These are phyloP conservation scores for Zosterops japonicus DNA, from an alignment of 2,113 vertebrate species.

Conservation along the genomic window DNA sequence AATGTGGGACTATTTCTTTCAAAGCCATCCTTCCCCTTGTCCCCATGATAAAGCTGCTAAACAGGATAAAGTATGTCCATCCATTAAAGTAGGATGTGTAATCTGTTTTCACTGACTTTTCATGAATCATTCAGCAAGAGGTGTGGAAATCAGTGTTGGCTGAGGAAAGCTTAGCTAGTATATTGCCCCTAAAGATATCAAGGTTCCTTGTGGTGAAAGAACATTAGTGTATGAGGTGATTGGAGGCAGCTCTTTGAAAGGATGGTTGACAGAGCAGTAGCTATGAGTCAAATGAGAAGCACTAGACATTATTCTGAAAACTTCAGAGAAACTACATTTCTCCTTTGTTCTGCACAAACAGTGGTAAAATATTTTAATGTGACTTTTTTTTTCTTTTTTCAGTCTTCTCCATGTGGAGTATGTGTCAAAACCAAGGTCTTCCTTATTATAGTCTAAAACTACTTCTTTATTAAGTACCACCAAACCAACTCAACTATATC, in stretches of 20 bases:
- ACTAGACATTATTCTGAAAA: background rate
- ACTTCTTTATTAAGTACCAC: background rate
- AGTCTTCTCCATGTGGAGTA: background rate
- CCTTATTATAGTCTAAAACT: background rate
- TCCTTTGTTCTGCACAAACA: background rate
- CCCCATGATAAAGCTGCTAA: background rate
- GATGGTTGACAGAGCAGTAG: background rate
- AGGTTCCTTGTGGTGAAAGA: background rate
- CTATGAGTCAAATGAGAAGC: background rate
- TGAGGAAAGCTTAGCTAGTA: background rate
- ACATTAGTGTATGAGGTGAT: background rate
- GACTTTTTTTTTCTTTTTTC: background rate
- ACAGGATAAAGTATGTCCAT: slow-evolving; percentile 11
- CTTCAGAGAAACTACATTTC: background rate
- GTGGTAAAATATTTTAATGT: background rate
- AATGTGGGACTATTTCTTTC: background rate
- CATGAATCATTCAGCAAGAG: slow-evolving; percentile 5
- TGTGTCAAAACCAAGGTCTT: background rate
- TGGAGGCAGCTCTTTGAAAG: background rate
- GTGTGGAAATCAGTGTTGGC: background rate
- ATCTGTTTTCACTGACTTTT: background rate
- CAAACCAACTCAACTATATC: background rate
- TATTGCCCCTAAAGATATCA: background rate
- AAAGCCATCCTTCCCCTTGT: background rate
- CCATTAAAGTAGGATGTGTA: background rate